Conservation (phyloP, 2,113 vertebrate species). For the Peucedramus taeniatus region DNA sequence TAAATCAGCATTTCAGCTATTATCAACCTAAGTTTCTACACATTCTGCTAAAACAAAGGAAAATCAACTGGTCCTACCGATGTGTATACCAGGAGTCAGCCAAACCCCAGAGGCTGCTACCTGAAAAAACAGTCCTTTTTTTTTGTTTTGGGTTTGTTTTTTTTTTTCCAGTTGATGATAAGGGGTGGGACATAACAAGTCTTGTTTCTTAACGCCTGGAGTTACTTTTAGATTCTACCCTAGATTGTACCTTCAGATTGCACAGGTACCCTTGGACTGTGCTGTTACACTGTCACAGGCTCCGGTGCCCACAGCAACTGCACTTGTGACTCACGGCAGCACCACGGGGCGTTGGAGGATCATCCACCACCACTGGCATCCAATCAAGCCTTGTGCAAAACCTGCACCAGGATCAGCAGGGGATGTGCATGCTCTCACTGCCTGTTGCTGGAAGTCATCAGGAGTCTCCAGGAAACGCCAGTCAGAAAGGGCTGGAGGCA, state of each 20-base stretch:
- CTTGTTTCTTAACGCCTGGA: background rate
- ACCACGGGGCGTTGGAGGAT: accelerated
- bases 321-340: background rate
- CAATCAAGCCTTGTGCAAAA: background rate
- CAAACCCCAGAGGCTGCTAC: background rate
- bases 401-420: accelerated
- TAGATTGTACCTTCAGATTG: background rate
- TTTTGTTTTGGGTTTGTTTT: too few relatives aligned
- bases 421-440: background rate
- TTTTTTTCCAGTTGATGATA: background rate
- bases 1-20: background rate
- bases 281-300: background rate
- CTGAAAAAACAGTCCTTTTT: background rate
- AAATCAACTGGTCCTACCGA: background rate
- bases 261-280: background rate
- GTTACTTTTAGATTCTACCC: background rate
- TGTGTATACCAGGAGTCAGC: background rate
- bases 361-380: background rate
- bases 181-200: accelerated
- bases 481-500: background rate
- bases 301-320: accelerated
- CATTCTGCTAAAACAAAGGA: background rate
- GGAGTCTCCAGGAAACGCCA: background rate
- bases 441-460: accelerated
- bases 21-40: background rate